Conservation (phyloP, 2,113 vertebrate genomes). For the Mus spicilegus region DNA sequence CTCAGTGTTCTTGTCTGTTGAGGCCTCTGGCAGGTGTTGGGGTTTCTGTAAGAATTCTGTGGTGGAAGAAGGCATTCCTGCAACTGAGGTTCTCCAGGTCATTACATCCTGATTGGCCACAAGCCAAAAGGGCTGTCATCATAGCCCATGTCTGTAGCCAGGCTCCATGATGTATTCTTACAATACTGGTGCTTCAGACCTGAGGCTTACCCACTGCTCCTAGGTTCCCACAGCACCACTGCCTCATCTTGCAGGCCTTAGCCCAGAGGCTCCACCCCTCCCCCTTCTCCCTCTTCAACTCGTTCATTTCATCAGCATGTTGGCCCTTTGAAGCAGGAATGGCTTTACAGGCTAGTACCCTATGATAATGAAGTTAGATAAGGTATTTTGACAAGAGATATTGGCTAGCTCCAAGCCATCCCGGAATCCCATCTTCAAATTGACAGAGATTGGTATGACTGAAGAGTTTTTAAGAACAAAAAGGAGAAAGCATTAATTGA, state of each 20-base stretch:
- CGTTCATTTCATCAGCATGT: not conserved
- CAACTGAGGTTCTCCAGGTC: not conserved
- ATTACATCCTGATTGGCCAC: conserved; percentile 15
- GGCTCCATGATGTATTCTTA: not conserved
- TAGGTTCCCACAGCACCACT: not conserved
- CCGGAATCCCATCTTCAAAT: conserved; percentile 23
- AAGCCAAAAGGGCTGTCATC: not conserved
- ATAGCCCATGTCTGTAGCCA: not conserved
- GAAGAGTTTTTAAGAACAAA: not conserved
- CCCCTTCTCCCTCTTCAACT: not conserved
- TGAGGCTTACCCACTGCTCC: not conserved
- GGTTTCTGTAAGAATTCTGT: conserved; percentile 44
- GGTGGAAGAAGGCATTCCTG: conserved; percentile 30
- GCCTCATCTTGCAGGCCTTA: not conserved
- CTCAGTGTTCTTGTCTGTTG: conserved; percentile 31
- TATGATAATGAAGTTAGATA: not conserved
- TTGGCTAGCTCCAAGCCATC: not conserved
- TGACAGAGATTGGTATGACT: conserved; percentile 1
- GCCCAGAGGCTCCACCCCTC: not conserved
- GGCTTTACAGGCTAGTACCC: not conserved
- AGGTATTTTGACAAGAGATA: not conserved
- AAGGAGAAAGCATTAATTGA: conserved; percentile 37
- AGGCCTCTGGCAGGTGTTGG: conserved; percentile 2
- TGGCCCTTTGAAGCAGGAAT: not conserved
- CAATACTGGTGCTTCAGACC: not conserved